Evolutionary conservation across 2,113 vertebrate genomes (phyloP).

Genomic region (Cheirogaleus medius): DNA sequence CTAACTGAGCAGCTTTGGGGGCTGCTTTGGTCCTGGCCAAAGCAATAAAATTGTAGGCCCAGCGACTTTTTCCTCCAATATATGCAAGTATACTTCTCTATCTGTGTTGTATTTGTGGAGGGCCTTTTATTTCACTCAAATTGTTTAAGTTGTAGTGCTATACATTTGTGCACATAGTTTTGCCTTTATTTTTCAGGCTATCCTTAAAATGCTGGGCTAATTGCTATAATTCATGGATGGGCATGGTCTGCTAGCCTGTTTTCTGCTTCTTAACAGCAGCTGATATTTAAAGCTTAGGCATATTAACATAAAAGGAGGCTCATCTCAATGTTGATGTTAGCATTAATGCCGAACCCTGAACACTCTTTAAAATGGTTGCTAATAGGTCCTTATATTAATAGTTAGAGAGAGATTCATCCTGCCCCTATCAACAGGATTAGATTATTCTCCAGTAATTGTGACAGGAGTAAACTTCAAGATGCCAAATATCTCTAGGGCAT

Average conservation of each 20-base stretch:
- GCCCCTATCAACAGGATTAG: background rate
- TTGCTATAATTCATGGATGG: background rate
- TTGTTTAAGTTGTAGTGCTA: background rate
- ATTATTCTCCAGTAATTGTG: background rate
- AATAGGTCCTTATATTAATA: background rate
- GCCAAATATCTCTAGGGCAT: background rate
- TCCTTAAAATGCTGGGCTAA: background rate
- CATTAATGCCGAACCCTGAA: background rate
- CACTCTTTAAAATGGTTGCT: background rate
- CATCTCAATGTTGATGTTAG: background rate
- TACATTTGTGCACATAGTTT: background rate
- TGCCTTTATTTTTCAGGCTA: background rate
- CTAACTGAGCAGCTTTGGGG: background rate
- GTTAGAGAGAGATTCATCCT: background rate
- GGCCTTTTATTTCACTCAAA: background rate
- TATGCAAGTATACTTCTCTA: background rate
- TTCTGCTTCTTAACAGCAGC: slow-evolving; percentile 11
- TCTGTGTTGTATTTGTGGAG: background rate
- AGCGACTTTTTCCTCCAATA: background rate
- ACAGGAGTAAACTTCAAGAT: background rate
- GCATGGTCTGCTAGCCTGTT: background rate
- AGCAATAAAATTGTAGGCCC: background rate
- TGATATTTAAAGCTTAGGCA: background rate
- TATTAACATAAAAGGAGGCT: background rate
- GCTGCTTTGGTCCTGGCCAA: background rate